Evolutionary conservation across 1,140 invertebrate species (phyloP), one percentile per base, ranked within the genome.

Genomic region (Brachionus paranguensis): DNA sequence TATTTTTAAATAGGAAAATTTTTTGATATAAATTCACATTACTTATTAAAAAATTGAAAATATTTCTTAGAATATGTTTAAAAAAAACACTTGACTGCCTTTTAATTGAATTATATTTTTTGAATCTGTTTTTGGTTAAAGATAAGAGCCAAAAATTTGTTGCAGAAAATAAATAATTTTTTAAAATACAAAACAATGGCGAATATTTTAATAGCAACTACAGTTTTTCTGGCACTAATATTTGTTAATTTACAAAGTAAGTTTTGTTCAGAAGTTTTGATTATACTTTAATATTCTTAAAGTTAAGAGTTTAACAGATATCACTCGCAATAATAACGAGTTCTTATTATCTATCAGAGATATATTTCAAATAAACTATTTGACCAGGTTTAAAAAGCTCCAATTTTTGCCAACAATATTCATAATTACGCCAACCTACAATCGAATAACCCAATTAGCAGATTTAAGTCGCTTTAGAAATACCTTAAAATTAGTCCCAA

Each of bases 391-490:
- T 68, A 33, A 76, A 84, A 85, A 33, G 24, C 79, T 79, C 33
- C 55, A 74, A 85, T 37, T 53, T 47, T 60, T 86, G 20, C 86
- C 85, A 33, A 85, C 84, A 84, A 78, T 87, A 50, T 85, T 84
- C 89, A 94, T 94, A 6, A 93, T 97, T 83, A 97, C 96, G 11
- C 96, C 96, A 20, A 97, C 96, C 1, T 95, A 96, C 88, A 89
- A 92, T 20, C 91, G 96, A 60, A 92, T 93, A 47, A 78, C 94
- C 37, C 96, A 98, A 90, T 96, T 96, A 89, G 95, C 96, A 20
- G 96, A 98, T 89, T 89, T 98, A 12, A 96, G 94, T 68, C 92
- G 95, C 86, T 89, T 98, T 10, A 93, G 94, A 5, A 94, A 97
- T 87, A 94, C 95, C 0, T 92, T 98, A 84, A 91, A 93, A 86